Evolutionary conservation across 2,797 vertebrate species (phyloP).

Genomic region (Cirrhinus mrigala): DNA sequence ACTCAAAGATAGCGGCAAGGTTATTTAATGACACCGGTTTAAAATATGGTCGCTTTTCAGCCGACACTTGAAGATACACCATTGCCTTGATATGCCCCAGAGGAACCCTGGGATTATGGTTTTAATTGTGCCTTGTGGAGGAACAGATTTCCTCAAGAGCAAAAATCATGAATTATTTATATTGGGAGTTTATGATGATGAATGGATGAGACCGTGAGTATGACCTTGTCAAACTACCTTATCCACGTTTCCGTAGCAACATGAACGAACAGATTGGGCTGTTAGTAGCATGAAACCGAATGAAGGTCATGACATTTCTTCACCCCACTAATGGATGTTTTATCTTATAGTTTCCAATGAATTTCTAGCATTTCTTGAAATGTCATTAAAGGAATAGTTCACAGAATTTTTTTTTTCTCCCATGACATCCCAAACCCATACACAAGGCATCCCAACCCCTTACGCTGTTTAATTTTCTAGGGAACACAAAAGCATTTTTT

Average conservation of each 20-base stretch:
- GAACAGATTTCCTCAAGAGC: slow-evolving; percentile 46
- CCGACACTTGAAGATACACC: not conserved
- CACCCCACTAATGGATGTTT: not conserved
- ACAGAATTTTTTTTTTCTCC: not conserved
- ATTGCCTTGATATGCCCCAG: slow-evolving; percentile 28
- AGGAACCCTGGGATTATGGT: slow-evolving; percentile 48
- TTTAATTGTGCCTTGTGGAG: slow-evolving; percentile 39
- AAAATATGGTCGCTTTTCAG: not conserved
- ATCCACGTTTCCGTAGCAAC: slow-evolving; percentile 40
- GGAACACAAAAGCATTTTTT: not conserved
- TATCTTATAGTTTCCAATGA: not conserved
- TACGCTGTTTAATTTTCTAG: not conserved
- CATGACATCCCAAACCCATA: not conserved
- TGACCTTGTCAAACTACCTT: slow-evolving; percentile 51
- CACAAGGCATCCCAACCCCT: too few relatives aligned
- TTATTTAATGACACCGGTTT: slow-evolving; percentile 34
- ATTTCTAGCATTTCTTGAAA: not conserved
- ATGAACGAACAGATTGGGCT: slow-evolving; percentile 24
- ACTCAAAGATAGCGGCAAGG: slow-evolving; percentile 28
- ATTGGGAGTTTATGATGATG: slow-evolving; percentile 52
- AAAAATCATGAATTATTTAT: slow-evolving; percentile 58
- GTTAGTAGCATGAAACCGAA: not conserved
- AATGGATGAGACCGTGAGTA: slow-evolving; percentile 41
- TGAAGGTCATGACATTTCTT: slow-evolving; percentile 38
- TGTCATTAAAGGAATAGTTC: not conserved